These are phyloP conservation scores for Drosophila falleni DNA, from an alignment of 2,888 invertebrate species.

Conservation along the genomic window DNA sequence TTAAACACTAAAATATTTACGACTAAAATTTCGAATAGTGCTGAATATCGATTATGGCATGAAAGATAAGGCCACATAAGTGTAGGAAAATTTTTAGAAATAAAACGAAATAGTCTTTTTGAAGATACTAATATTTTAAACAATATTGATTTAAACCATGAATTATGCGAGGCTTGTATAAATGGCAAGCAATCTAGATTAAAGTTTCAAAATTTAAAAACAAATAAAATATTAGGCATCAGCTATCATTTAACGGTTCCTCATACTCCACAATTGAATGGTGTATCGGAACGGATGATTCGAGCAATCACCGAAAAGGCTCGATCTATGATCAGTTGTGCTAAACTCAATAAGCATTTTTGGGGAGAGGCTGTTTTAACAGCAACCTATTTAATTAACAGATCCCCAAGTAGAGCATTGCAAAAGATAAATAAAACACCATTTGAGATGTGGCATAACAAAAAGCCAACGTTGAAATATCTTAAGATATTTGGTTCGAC, in stretches of 20 bases:
- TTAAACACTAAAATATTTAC: conserved; percentile 62
- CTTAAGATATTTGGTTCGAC: conserved; percentile 14
- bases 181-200: no score
- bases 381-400: conserved; percentile 71
- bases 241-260: conserved; percentile 21
- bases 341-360: conserved; percentile 71
- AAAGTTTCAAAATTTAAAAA: no score
- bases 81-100: no score
- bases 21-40: conserved; percentile 52
- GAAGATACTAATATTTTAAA: no score
- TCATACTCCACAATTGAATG: conserved; percentile 20
- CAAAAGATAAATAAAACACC: conserved; percentile 4
- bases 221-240: no score
- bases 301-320: conserved; percentile 26
- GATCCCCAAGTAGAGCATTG: conserved; percentile 3
- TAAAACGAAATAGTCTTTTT: no score
- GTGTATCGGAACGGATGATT: conserved; percentile 20
- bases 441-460: conserved; percentile 12
- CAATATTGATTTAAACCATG: no score
- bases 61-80: no score
- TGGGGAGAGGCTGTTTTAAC: conserved; percentile 83
- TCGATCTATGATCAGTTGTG: conserved; percentile 36
- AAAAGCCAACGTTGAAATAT: conserved; percentile 9
- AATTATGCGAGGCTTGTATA: no score
- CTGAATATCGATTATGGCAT: conserved; percentile 15